phyloP scores from a whole-genome alignment of 2,113 vertebrate species.

The Pao palembangensis region DNA sequence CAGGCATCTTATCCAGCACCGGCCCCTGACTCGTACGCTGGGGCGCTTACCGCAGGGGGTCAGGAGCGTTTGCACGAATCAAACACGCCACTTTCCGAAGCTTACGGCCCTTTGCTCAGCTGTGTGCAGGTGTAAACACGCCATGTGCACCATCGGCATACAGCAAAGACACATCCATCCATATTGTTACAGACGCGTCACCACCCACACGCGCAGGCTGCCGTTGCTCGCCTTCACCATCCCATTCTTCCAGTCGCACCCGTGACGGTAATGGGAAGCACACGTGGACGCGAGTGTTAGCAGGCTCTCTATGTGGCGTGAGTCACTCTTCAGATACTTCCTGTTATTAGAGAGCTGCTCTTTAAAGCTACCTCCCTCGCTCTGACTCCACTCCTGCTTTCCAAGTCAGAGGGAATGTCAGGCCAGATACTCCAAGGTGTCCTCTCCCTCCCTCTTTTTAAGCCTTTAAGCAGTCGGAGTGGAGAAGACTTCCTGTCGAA shows the following conservation, averaged over 20 bases:
- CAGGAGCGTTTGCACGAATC: slow-evolving; percentile 5
- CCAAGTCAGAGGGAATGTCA: slow-evolving; percentile 61
- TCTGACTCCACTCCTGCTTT: slow-evolving; percentile 45
- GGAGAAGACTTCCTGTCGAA: slow-evolving; percentile 36
- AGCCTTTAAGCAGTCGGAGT: slow-evolving; percentile 26
- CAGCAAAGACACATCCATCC: neutral
- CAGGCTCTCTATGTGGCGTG: slow-evolving; percentile 28
- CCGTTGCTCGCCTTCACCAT: no score
- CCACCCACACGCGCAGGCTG: neutral
- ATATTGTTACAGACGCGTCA: slow-evolving; percentile 1
- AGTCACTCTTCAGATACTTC: slow-evolving; percentile 69
- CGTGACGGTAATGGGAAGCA: slow-evolving; percentile 16
- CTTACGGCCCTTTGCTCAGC: slow-evolving; percentile 1
- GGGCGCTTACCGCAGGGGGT: slow-evolving; percentile 13
- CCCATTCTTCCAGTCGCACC: no score
- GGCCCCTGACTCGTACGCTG: slow-evolving; percentile 36
- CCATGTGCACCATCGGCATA: neutral
- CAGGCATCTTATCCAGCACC: slow-evolving; percentile 51
- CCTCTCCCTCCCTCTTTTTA: slow-evolving; percentile 18
- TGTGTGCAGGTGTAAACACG: neutral
- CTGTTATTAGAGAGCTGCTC: slow-evolving; percentile 61
- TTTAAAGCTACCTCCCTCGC: slow-evolving; percentile 51
- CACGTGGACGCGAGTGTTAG: slow-evolving; percentile 24
- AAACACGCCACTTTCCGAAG: neutral
- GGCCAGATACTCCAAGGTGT: slow-evolving; percentile 57